Conservation (phyloP, 2,113 vertebrate species). For the Hystrix cristata region DNA sequence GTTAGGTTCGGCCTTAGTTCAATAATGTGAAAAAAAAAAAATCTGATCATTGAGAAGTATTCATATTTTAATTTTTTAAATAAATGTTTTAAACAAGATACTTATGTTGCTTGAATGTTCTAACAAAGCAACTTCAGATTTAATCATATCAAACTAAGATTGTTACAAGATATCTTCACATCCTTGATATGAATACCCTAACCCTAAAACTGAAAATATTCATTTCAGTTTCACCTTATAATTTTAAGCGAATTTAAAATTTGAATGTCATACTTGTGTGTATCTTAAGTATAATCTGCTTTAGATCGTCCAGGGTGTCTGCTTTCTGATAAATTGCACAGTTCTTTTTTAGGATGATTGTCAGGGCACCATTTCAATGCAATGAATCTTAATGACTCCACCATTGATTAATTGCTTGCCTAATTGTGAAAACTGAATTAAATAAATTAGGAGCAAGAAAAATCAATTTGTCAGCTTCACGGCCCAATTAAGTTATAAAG, state of each 20-base stretch:
- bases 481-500: slow-evolving; percentile 84
- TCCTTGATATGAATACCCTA: neutral
- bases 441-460: slow-evolving; percentile 85
- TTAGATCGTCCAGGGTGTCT: slow-evolving; percentile 31
- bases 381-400: slow-evolving; percentile 84
- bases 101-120: neutral
- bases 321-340: slow-evolving; percentile 72
- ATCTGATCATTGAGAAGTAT: neutral
- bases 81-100: neutral
- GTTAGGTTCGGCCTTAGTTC: neutral
- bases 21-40: neutral
- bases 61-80: neutral
- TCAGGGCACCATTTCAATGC: slow-evolving; percentile 78
- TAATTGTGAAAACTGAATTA: slow-evolving; percentile 86
- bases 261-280: neutral
- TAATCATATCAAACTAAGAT: neutral
- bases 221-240: neutral
- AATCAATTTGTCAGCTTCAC: slow-evolving; percentile 82
- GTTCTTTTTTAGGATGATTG: slow-evolving; percentile 80
- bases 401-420: slow-evolving; percentile 85
- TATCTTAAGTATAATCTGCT: neutral
- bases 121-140: neutral
- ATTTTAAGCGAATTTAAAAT: slow-evolving; percentile 24
- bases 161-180: neutral
- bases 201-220: neutral